Evolutionary conservation across 2,888 invertebrate species (phyloP), one percentile per base, ranked within the genome.

Genomic region (Eledona agricola): DNA sequence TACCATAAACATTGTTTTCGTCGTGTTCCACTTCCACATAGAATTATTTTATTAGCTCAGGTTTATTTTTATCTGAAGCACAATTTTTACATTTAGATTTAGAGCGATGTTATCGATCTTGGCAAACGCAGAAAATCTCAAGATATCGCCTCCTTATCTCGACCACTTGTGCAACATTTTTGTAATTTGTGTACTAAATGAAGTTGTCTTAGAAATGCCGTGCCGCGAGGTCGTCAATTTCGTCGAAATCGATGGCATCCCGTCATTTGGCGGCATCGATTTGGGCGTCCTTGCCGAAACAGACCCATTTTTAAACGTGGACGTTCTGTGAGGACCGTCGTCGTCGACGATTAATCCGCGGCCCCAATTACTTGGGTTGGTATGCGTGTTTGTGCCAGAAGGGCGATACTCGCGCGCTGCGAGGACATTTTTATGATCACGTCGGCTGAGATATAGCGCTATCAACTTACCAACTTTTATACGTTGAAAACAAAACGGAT

Each of bases 381-480:
- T 38, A 29, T 29, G 58, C 58, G 66, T 63, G 59, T 26, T 29
- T 23, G 32, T 51, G 34, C 59, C 62, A 62, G 65, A 70, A 70
- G 72, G 71, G 66, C 71, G 67, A 72, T 65, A 67, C 60, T 70
- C 67, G 66, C 67, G 60, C 65, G 64, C 63, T 57, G 57, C 65
- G 70, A 64, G 72, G 73, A 75, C 76, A 74, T 76, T 76, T 76
- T 76, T 76, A 76, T 74, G 75, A 73, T 72, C 73, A 66, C 69
- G 72, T 71, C 74, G 74, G 72, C 70, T 66, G 72, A 76, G 73
- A 75, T 75, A 76, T 76, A 76, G 76, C 74, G 70, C 74, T 77
- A 77, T 77, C 76, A 74, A 66, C 72, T 77, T 76, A 76, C 76
- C 71, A 72, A 73, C 72, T 73, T 74, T 74, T 73, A 75, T 74